These are phyloP conservation scores for Pherbina coryleti DNA, from an alignment of 2,888 invertebrate species.

Conservation along the genomic window DNA sequence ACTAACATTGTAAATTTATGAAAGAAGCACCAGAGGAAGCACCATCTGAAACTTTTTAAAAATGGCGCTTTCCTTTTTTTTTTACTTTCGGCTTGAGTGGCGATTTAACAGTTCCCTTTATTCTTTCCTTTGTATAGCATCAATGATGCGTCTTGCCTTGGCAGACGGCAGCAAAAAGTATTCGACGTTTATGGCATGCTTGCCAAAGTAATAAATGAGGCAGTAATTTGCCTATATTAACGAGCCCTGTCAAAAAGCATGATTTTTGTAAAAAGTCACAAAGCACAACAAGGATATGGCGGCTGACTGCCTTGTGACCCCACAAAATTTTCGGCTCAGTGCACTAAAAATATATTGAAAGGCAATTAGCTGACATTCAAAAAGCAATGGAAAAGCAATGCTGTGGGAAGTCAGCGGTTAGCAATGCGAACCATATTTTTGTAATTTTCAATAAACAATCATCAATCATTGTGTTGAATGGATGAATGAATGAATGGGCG, in stretches of 20 bases:
- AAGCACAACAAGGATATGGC: neutral
- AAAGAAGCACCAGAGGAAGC: no score
- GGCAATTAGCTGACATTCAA: slow-evolving; percentile 50
- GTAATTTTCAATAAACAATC: slow-evolving; percentile 25
- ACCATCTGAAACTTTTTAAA: no score
- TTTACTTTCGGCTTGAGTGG: no score
- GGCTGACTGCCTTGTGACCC: neutral
- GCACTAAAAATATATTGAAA: slow-evolving; percentile 42
- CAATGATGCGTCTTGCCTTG: no score
- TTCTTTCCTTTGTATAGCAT: no score
- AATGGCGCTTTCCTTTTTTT: no score
- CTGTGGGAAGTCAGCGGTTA: neutral
- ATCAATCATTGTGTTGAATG: slow-evolving; percentile 7
- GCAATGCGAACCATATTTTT: slow-evolving; percentile 4
- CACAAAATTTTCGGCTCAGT: neutral
- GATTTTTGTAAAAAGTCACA: slow-evolving; percentile 27
- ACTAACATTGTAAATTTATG: no score
- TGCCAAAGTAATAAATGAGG: slow-evolving; percentile 12
- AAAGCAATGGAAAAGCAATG: neutral
- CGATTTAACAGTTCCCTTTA: no score
- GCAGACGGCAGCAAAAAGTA: no score
- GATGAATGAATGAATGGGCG: no score
- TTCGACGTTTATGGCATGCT: neutral
- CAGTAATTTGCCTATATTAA: slow-evolving; percentile 48
- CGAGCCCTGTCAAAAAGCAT: slow-evolving; percentile 34